Evolutionary conservation across 2,113 vertebrate genomes (phyloP).

Genomic region (Cyphomyrus plagiostoma): DNA sequence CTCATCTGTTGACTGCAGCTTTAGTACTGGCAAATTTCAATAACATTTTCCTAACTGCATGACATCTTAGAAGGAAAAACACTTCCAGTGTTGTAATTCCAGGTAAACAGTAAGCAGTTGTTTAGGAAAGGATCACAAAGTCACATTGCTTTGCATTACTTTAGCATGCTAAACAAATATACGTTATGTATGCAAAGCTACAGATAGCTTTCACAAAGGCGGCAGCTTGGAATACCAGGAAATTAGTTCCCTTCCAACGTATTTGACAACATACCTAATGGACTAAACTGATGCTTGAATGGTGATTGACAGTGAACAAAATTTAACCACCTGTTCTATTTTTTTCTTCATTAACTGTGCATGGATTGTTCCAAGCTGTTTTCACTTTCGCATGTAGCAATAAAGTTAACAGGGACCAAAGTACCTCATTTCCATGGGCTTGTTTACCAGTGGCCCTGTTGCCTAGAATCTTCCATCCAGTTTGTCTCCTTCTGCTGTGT

Average conservation of each 20-base stretch:
- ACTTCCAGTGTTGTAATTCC: slow-evolving; percentile 34
- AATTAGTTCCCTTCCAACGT: slow-evolving; percentile 31
- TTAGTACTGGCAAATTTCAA: slow-evolving; percentile 38
- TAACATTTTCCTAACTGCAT: slow-evolving; percentile 42
- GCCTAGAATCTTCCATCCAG: neutral
- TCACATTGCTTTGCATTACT: slow-evolving; percentile 54
- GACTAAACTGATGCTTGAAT: slow-evolving; percentile 40
- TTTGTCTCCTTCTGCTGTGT: neutral
- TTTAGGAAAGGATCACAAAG: slow-evolving; percentile 31
- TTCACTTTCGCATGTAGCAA: slow-evolving; percentile 16
- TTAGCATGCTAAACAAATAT: slow-evolving; percentile 48
- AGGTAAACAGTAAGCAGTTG: slow-evolving; percentile 32
- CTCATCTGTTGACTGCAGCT: neutral
- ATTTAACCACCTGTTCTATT: slow-evolving; percentile 14
- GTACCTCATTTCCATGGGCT: slow-evolving; percentile 22
- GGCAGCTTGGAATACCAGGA: slow-evolving; percentile 29
- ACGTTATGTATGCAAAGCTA: slow-evolving; percentile 50
- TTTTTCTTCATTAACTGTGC: neutral
- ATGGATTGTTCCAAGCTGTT: slow-evolving; percentile 9
- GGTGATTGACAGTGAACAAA: slow-evolving; percentile 29
- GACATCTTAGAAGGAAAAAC: slow-evolving; percentile 34
- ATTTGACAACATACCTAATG: slow-evolving; percentile 10
- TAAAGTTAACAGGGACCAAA: slow-evolving; percentile 21
- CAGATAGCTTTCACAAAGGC: slow-evolving; percentile 26
- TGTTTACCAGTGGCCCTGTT: slow-evolving; percentile 13